phyloP scores from a whole-genome alignment of 2,797 vertebrate genomes.

The Thalassophryne amazonica region DNA sequence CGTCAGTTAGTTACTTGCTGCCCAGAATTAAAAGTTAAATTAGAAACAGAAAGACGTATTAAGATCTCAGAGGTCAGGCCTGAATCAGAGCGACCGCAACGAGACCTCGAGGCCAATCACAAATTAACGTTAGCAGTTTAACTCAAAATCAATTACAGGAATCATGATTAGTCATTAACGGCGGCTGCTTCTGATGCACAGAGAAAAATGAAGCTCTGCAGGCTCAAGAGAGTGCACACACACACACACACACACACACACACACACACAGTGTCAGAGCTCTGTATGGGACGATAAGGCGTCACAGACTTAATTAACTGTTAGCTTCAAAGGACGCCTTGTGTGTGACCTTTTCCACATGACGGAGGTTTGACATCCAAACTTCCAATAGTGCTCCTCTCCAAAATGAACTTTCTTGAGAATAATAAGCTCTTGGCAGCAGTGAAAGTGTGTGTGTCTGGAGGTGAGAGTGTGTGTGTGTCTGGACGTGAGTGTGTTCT shows the following conservation, averaged over 20 bases:
- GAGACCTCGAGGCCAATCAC: slow-evolving; percentile 39
- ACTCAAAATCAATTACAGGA: slow-evolving; percentile 61
- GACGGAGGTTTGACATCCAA: neutral
- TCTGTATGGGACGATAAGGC: slow-evolving; percentile 15
- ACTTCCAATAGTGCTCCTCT: neutral
- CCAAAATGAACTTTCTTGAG: neutral
- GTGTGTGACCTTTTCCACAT: slow-evolving; percentile 18
- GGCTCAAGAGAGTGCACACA: slow-evolving; percentile 14
- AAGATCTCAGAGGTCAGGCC: slow-evolving; percentile 24
- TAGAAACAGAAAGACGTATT: slow-evolving; percentile 20
- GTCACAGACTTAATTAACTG: slow-evolving; percentile 20
- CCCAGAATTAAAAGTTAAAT: slow-evolving; percentile 33
- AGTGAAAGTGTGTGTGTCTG: no score
- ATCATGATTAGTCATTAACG: slow-evolving; percentile 44
- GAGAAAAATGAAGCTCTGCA: slow-evolving; percentile 7
- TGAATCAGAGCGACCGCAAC: slow-evolving; percentile 27
- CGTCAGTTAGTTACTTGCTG: slow-evolving; percentile 32
- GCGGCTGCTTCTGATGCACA: slow-evolving; percentile 14
- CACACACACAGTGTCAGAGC: neutral
- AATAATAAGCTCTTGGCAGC: no score
- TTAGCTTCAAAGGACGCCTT: slow-evolving; percentile 17
- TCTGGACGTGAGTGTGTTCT: no score
- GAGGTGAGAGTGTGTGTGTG: no score
- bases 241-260: neutral
- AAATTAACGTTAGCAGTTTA: slow-evolving; percentile 62